Evolutionary conservation across 2,888 invertebrate genomes (phyloP), one percentile per base, ranked within the genome.

Genomic region (Cosmopolites sordidus): DNA sequence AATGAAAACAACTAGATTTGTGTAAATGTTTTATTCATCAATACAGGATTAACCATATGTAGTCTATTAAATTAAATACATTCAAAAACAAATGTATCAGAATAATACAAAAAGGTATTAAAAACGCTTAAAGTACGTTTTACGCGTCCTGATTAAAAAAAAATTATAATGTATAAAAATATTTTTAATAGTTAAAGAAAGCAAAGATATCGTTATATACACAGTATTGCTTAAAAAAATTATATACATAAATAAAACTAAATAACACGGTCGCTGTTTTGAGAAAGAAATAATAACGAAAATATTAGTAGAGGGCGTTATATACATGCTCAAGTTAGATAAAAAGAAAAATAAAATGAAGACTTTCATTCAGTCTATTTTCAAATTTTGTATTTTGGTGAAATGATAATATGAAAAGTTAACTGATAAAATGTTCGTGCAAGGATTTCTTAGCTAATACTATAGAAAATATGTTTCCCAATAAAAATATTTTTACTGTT

Each of bases 161-260:
- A 22, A 22, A 22, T 22, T 5, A 22, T 3, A 22, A 22, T 22
- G 22, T 22, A 22, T 22, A 22, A 22, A 22, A 22, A 22, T 22
- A 22, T 22, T 8, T 22, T 22, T 37, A 16, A 16, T 22, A 43
- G 16, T 39, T 22, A 29, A 22, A 47, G 1, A 14, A 47, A 47
- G 29, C 47, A 38, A 16, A 2, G 17, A 33, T 14, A 11, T 47
- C 14, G 22, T 12, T 48, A 48, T 49, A 43, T 50, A 22, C 43
- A 50, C 38, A 44, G 43, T 50, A 50, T 50, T 50, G 49, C 49
- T 50, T 30, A 50, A 50, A 22, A 43, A 50, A 43, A 44, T 5
- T 50, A 50, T 50, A 50, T 39, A 50, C 49, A 50, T 14, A 30
- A 48, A 39, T 48, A 49, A 43, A 43, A 41, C 29, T 48, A 48